phyloP scores from a whole-genome alignment of 2,888 invertebrate genomes.

The Polymixis lichenea region DNA sequence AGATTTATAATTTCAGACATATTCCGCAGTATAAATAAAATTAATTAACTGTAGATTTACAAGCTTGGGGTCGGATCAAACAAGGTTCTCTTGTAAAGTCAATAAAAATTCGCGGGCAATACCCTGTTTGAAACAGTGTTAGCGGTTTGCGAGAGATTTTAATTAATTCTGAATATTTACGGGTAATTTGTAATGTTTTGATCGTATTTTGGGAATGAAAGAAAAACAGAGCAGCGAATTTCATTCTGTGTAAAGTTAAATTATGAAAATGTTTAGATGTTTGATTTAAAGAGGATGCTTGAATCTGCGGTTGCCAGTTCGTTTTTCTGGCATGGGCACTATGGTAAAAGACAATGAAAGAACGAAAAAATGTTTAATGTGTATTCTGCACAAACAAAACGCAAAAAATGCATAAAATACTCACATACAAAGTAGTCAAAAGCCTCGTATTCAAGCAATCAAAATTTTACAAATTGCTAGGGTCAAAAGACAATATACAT shows the following conservation, averaged over 20 bases:
- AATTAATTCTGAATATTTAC: slow-evolving; percentile 65
- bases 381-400: too few relatives aligned
- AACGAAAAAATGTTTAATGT: too few relatives aligned
- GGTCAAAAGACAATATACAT: too few relatives aligned
- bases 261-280: slow-evolving; percentile 20
- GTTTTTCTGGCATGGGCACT: background rate
- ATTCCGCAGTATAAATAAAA: slow-evolving; percentile 55
- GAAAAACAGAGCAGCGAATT: slow-evolving; percentile 44
- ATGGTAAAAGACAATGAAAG: too few relatives aligned
- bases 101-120: slow-evolving; percentile 59
- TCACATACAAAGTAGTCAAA: too few relatives aligned
- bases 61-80: slow-evolving; percentile 57
- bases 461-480: too few relatives aligned
- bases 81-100: slow-evolving; percentile 59
- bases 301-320: background rate
- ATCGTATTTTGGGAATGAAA: slow-evolving; percentile 48
- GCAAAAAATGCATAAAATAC: too few relatives aligned
- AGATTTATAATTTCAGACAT: slow-evolving; percentile 35
- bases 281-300: slow-evolving; percentile 1
- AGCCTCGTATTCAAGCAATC: too few relatives aligned
- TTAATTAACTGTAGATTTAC: slow-evolving; percentile 61
- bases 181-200: slow-evolving; percentile 52
- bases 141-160: slow-evolving; percentile 61
- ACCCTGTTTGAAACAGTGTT: slow-evolving; percentile 46
- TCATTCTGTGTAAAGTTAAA: slow-evolving; percentile 5